Evolutionary conservation across 2,797 vertebrate genomes (phyloP).

Genomic region (Chaetophractus vellerosus): DNA sequence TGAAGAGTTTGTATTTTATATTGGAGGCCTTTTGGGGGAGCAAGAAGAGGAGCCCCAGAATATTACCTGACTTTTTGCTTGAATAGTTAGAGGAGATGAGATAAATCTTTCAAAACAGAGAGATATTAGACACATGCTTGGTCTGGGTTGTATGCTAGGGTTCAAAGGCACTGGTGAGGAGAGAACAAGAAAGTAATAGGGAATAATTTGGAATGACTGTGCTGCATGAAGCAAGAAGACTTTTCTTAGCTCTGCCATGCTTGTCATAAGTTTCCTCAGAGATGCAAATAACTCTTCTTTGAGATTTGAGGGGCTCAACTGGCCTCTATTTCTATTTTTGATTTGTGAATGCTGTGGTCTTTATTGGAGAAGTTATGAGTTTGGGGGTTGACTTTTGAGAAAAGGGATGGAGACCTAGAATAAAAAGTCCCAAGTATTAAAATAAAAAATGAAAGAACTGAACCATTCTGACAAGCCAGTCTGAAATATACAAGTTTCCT

Average conservation of each 20-base stretch:
- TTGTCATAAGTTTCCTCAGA: constrained; percentile 73
- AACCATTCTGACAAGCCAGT: background rate
- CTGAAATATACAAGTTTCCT: constrained; percentile 8
- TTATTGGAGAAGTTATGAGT: background rate
- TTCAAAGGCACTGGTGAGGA: constrained; percentile 3
- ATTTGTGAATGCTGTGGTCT: constrained; percentile 47
- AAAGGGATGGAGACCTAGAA: background rate
- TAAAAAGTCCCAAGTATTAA: constrained; percentile 33
- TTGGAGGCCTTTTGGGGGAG: background rate
- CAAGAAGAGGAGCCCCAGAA: background rate
- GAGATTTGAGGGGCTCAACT: constrained; percentile 74
- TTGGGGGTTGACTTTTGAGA: background rate
- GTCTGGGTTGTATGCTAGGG: background rate
- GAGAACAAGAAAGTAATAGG: background rate
- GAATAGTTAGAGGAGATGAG: background rate
- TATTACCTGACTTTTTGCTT: constrained; percentile 34
- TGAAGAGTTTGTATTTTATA: constrained; percentile 13
- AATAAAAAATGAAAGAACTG: constrained; percentile 34
- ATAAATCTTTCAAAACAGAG: background rate
- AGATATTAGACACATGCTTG: background rate
- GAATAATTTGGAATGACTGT: constrained; percentile 38
- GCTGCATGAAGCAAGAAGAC: constrained; percentile 15
- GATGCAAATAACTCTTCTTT: constrained; percentile 74
- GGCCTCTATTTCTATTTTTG: constrained; percentile 75
- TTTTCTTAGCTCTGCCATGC: constrained; percentile 68